These are phyloP conservation scores for Triplophysa yarkandensis DNA, from an alignment of 2,797 vertebrate genomes.

Conservation along the genomic window DNA sequence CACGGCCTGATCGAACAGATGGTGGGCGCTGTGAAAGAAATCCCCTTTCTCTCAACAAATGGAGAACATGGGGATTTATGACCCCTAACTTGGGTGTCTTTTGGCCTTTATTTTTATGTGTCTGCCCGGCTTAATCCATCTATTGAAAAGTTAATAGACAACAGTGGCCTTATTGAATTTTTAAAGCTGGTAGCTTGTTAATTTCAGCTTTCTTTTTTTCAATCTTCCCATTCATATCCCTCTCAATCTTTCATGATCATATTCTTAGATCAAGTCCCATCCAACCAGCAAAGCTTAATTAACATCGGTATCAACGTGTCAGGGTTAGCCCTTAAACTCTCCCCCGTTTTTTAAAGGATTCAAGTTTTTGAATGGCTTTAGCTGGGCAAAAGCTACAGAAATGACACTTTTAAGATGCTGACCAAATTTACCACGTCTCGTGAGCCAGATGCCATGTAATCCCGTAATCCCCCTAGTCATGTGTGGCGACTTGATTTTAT, in stretches of 20 bases:
- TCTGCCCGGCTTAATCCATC: conserved; percentile 36
- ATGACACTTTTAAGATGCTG: conserved; percentile 65
- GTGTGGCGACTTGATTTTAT: conserved; percentile 67
- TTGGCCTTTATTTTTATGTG: conserved; percentile 45
- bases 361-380: conserved; percentile 38
- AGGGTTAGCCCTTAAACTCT: conserved; percentile 22
- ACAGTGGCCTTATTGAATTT: conserved; percentile 2
- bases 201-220: conserved; percentile 5
- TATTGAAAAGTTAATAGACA: conserved; percentile 37
- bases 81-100: conserved; percentile 63
- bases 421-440: conserved; percentile 72
- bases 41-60: conserved; percentile 64
- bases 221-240: conserved; percentile 11
- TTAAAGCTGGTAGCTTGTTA: background rate
- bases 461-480: conserved; percentile 73
- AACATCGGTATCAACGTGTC: background rate
- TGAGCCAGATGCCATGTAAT: conserved; percentile 73
- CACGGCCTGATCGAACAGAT: conserved; percentile 70
- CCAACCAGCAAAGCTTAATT: background rate
- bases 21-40: conserved; percentile 72
- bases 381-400: conserved; percentile 4
- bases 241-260: background rate
- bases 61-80: conserved; percentile 73
- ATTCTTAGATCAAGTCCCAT: background rate
- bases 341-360: conserved; percentile 30